Conservation (phyloP, 2,797 vertebrate genomes). For the Darevskia mixta region DNA sequence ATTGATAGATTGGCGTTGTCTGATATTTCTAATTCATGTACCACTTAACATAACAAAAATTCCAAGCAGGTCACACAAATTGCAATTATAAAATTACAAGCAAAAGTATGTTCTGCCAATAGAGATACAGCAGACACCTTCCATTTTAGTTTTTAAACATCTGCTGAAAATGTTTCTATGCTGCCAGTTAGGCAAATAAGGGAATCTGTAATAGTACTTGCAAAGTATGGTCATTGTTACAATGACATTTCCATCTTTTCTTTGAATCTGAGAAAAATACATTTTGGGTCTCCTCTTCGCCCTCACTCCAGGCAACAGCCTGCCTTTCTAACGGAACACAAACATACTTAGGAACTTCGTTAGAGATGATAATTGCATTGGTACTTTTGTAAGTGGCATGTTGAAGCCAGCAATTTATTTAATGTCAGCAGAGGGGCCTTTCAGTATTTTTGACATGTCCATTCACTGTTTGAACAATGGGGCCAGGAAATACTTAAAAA, state of each 20-base stretch:
- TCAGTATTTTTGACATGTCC: slow-evolving; percentile 39
- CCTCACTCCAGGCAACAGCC: neutral
- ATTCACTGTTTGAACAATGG: slow-evolving; percentile 42
- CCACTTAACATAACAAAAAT: too few species aligned
- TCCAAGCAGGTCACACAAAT: too few species aligned
- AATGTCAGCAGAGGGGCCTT: slow-evolving; percentile 29
- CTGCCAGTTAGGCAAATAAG: too few species aligned
- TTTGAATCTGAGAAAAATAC: neutral
- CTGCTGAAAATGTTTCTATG: too few species aligned
- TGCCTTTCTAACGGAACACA: slow-evolving; percentile 31
- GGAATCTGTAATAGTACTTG: neutral
- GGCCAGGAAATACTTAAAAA: slow-evolving; percentile 39
- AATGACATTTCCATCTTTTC: neutral
- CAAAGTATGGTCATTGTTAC: neutral
- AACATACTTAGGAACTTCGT: neutral
- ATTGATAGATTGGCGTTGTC: too few species aligned
- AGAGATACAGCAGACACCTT: too few species aligned
- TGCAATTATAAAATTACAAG: too few species aligned
- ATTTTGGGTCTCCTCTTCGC: neutral
- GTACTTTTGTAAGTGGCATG: slow-evolving; percentile 22
- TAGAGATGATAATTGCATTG: slow-evolving; percentile 32
- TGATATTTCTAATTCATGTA: too few species aligned
- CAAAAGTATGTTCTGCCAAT: too few species aligned
- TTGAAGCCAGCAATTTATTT: slow-evolving; percentile 10
- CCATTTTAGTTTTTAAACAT: too few species aligned